Percentiles rank a stretch among this genome's conserved stretches.
These are phyloP conservation scores for Halocynthia aurantium DNA, from an alignment of 23 tunicate genomes.

Conservation along the genomic window DNA sequence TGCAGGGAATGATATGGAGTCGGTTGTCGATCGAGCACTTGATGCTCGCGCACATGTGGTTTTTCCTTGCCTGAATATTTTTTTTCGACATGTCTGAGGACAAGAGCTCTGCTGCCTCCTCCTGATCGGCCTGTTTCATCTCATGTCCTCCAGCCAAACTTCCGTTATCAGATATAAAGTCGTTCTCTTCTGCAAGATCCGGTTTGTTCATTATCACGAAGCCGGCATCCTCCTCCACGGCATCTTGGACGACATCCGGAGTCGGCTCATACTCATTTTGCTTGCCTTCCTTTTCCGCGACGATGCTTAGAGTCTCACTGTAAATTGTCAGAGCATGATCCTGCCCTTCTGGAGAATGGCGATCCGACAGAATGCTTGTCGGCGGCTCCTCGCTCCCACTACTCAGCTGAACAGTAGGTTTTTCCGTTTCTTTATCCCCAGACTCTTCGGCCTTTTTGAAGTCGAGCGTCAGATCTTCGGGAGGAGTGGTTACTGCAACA, in stretches of 20 bases:
- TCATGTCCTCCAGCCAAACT: neutral
- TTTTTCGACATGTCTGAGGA: constrained; percentile 8
- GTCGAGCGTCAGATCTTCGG: constrained; percentile 27
- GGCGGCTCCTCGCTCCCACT: constrained; percentile 1
- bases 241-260: neutral
- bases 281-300: neutral
- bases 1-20: constrained; percentile 5
- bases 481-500: neutral
- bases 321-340: constrained; percentile 3
- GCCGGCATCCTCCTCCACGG: neutral
- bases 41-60: neutral
- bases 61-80: neutral
- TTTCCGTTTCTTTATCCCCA: neutral
- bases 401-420: neutral
- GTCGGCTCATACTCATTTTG: neutral
- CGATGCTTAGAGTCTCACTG: neutral
- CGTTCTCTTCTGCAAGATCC: constrained; percentile 3
- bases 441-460: neutral
- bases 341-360: constrained; percentile 62
- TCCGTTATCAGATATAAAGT: constrained; percentile 9
- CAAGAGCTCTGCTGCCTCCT: constrained; percentile 1
- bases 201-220: constrained; percentile 6
- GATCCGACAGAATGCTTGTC: constrained; percentile 11
- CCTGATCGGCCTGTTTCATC: neutral
- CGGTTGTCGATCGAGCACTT: neutral